phyloP scores from a whole-genome alignment of 2,797 vertebrate genomes.

The Megaceryle alcyon region DNA sequence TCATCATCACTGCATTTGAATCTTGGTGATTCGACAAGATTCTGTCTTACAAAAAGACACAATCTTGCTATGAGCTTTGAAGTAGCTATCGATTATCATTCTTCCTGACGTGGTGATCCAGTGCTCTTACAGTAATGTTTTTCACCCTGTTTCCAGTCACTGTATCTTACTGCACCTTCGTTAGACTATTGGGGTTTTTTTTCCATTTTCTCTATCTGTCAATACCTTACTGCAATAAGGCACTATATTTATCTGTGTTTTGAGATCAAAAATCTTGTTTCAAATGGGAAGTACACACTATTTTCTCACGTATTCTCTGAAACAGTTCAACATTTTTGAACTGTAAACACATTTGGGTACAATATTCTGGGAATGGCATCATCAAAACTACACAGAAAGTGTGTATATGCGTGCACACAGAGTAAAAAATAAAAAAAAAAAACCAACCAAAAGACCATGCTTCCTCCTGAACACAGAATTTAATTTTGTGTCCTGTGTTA shows the following conservation, averaged over 20 bases:
- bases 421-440: not conserved
- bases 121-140: not conserved
- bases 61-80: not conserved
- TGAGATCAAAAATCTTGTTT: no score
- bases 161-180: not conserved
- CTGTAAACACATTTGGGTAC: not conserved
- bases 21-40: not conserved
- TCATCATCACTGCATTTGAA: not conserved
- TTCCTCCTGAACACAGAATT: not conserved
- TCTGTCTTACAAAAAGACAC: not conserved
- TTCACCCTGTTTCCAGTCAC: not conserved
- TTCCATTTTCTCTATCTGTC: not conserved
- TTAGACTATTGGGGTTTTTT: accelerated
- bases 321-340: not conserved
- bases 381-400: not conserved
- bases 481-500: not conserved
- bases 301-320: not conserved
- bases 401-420: no score
- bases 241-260: not conserved
- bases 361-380: not conserved
- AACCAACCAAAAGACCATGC: no score
- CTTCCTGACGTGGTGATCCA: not conserved
- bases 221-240: not conserved
- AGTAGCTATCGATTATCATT: not conserved
- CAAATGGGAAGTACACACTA: not conserved